These are phyloP conservation scores for Catharus bicknelli DNA, from an alignment of 2,113 vertebrate species.

Conservation along the genomic window DNA sequence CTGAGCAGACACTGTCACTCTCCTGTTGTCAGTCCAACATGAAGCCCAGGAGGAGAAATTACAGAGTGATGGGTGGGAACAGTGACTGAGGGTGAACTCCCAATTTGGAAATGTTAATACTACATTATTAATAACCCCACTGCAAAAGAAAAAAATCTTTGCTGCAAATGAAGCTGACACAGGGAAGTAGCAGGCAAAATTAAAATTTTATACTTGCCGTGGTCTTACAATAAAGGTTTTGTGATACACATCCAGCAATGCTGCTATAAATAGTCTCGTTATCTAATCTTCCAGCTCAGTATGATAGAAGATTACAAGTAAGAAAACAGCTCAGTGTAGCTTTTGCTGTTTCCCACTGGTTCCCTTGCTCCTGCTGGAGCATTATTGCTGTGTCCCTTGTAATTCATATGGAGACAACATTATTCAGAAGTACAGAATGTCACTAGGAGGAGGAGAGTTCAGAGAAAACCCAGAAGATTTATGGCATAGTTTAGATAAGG, in stretches of 20 bases:
- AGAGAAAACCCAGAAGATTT: constrained; percentile 56
- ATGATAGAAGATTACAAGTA: constrained; percentile 46
- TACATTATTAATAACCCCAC: background rate
- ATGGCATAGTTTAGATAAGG: constrained; percentile 59
- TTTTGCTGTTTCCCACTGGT: constrained; percentile 54
- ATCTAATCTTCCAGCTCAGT: constrained; percentile 50
- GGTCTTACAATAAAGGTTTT: constrained; percentile 37
- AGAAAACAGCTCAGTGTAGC: constrained; percentile 44
- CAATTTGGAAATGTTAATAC: background rate
- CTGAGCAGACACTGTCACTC: background rate
- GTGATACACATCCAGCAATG: constrained; percentile 28
- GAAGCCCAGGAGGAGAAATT: background rate
- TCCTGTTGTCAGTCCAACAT: background rate
- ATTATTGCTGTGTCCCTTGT: constrained; percentile 4
- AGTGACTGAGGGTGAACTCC: background rate
- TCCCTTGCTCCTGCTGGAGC: constrained; percentile 14
- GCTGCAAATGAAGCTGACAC: background rate
- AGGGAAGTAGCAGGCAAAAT: constrained; percentile 10
- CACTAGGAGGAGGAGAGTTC: constrained; percentile 31
- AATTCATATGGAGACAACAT: constrained; percentile 45
- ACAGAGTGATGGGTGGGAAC: background rate
- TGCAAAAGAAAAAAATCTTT: background rate
- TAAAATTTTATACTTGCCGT: constrained; percentile 21
- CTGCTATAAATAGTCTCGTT: constrained; percentile 46
- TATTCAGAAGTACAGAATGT: constrained; percentile 54